Evolutionary conservation across 2,113 vertebrate species (phyloP), one percentile per base, ranked within the genome.

Genomic region (Phainopepla nitens): DNA sequence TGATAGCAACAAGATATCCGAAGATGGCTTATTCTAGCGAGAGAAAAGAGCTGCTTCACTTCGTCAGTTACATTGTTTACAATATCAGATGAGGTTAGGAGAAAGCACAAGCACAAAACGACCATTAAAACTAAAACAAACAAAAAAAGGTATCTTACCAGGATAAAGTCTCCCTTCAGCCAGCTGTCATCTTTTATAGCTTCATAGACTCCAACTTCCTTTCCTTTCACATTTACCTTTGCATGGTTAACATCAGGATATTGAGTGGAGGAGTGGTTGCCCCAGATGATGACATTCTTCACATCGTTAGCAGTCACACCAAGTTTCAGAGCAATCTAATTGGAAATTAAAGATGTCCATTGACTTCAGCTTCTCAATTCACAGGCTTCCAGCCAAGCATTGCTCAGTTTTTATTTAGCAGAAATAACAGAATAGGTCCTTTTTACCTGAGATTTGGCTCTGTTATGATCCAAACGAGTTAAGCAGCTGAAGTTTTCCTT

Each of bases 231-330:
- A 21, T 98, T 98, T 62, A 99, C 99, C 73, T 98, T 98, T 1
- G 99, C 98, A 60, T 99, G 99, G 90, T 98, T 98, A 78, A 99
- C 99, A 96, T 99, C 99, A 28, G 99, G 99, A 97, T 99, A 99
- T 76, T 99, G 99, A 91, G 99, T 99, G 61, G 99, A 99, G 41
- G 99, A 99, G 97, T 99, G 99, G 97, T 99, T 99, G 44, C 99
- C 99, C 99, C 99, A 99, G 97, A 99, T 99, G 93, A 99, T 99
- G 76, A 99, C 99, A 57, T 99, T 99, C 98, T 99, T 99, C 84
- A 99, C 99, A 24, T 97, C 97, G 93, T 98, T 98, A 10, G 99
- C 93, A 77, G 98, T 96, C 39, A 99, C 98, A 19, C 98, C 98
- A 51, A 99, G 98, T 69, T 98, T 99, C 93, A 99, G 97, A 86